Evolutionary conservation across 2,113 vertebrate genomes (phyloP).

Genomic region (Sprattus sprattus): DNA sequence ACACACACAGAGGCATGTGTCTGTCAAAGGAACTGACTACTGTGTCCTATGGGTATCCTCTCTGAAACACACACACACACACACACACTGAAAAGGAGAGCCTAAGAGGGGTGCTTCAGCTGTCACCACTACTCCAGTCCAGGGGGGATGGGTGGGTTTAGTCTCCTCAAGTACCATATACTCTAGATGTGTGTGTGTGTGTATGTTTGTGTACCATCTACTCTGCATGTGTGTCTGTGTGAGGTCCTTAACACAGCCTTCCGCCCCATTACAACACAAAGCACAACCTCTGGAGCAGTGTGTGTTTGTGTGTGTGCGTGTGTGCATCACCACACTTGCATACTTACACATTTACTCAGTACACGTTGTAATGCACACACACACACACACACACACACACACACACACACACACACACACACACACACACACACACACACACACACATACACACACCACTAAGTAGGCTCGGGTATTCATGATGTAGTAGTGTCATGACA

Average conservation of each 20-base stretch:
- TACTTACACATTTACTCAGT: too few species aligned
- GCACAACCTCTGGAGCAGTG: neutral
- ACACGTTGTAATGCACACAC: neutral
- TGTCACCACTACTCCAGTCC: too few species aligned
- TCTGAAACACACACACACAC: too few species aligned
- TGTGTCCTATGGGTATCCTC: neutral
- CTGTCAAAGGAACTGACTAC: too few species aligned
- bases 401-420: conserved; percentile 12
- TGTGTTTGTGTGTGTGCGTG: neutral
- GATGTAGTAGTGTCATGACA: neutral
- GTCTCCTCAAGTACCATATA: too few species aligned
- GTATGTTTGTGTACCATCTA: too few species aligned
- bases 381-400: neutral
- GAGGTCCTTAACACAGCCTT: neutral
- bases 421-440: neutral
- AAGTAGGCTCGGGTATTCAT: neutral
- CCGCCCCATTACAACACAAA: neutral
- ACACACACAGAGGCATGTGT: too few species aligned
- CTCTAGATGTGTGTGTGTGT: too few species aligned
- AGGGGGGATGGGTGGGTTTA: too few species aligned
- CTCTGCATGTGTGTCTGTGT: neutral
- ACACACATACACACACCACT: neutral
- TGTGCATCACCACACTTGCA: neutral
- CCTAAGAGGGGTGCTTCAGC: too few species aligned
- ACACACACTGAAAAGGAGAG: too few species aligned